Conservation (phyloP, 2,113 vertebrate species). For the Anarrhichthys ocellatus region DNA sequence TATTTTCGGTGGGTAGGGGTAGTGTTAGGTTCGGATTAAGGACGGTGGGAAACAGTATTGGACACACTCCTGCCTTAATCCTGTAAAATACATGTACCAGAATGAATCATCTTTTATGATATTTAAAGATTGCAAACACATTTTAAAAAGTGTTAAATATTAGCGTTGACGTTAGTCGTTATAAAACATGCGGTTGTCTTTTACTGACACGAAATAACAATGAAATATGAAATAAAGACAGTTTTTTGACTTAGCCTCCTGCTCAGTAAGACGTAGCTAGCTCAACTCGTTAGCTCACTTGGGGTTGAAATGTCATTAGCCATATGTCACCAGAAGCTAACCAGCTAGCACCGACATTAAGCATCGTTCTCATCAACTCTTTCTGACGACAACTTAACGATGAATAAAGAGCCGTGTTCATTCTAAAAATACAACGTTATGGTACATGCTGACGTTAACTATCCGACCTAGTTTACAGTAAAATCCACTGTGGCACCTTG, state of each 20-base stretch:
- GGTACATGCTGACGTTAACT: neutral
- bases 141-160: too few relatives aligned
- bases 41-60: neutral
- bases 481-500: slow-evolving; percentile 22
- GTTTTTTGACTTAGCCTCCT: neutral
- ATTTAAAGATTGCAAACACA: too few relatives aligned
- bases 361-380: too few relatives aligned
- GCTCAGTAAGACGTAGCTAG: neutral
- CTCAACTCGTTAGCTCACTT: slow-evolving; percentile 5
- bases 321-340: slow-evolving; percentile 19
- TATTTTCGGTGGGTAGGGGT: neutral
- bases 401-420: fast-evolving
- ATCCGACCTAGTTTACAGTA: fast-evolving
- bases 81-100: neutral
- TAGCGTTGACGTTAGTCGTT: too few relatives aligned
- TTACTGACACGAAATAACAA: neutral
- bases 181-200: neutral
- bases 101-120: neutral
- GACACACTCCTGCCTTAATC: neutral
- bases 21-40: neutral
- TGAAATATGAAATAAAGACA: neutral
- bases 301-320: slow-evolving; percentile 4
- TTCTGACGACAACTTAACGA: neutral
- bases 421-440: neutral
- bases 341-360: neutral